Conservation (phyloP, 2,113 vertebrate genomes). For the Cygnus atratus region DNA sequence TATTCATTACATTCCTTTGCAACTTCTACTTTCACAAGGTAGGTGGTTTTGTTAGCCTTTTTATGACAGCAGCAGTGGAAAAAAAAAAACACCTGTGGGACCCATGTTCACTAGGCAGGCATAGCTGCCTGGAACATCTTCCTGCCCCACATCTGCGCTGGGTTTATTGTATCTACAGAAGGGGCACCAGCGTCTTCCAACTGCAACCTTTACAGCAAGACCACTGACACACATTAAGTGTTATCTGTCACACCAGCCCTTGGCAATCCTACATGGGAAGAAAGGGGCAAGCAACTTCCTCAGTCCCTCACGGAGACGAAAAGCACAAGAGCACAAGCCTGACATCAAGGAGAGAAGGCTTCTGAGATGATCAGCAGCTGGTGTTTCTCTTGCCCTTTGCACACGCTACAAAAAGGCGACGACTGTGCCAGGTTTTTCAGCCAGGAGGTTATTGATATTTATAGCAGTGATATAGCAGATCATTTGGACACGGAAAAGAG, state of each 20-base stretch:
- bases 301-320: background rate
- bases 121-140: background rate
- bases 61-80: background rate
- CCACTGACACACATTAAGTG: background rate
- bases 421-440: background rate
- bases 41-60: background rate
- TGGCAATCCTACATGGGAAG: no score
- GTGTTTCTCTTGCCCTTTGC: slow-evolving; percentile 4
- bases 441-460: slow-evolving; percentile 33
- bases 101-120: background rate
- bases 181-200: background rate
- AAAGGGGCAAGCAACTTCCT: background rate
- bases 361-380: background rate
- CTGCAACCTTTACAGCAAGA: background rate
- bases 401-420: background rate
- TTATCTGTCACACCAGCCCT: background rate
- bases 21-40: background rate
- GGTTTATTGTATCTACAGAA: background rate
- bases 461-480: slow-evolving; percentile 38
- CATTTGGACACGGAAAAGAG: slow-evolving; percentile 43
- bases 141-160: background rate
- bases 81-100: background rate
- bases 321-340: background rate
- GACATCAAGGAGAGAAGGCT: background rate
- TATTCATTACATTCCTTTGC: background rate